Conservation (phyloP, 2,888 invertebrate species). For the Lomographa bimaculata region DNA sequence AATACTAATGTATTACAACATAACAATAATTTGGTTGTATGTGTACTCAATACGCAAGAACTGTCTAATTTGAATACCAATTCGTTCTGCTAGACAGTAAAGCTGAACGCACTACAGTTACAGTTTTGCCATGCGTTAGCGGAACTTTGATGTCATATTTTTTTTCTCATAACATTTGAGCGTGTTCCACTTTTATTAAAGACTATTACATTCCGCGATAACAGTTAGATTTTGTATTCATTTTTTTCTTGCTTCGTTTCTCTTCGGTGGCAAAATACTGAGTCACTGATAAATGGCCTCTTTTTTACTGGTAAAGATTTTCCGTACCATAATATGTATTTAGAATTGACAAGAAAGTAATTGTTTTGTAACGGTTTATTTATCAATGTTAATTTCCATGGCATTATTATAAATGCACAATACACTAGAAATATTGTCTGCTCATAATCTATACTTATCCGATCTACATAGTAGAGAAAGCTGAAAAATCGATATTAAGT, state of each 20-base stretch:
- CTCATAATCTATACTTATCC: too few species aligned
- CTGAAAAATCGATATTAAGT: slow-evolving; percentile 37
- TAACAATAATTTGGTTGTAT: neutral
- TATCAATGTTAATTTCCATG: slow-evolving; percentile 3
- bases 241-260: slow-evolving; percentile 12
- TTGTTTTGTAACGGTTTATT: slow-evolving; percentile 6
- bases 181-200: slow-evolving; percentile 20
- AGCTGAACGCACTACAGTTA: slow-evolving; percentile 3
- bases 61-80: slow-evolving; percentile 5
- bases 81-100: neutral
- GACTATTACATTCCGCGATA: slow-evolving; percentile 14
- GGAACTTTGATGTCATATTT: slow-evolving; percentile 12
- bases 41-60: neutral
- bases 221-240: slow-evolving; percentile 6
- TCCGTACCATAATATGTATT: slow-evolving; percentile 9
- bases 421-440: slow-evolving; percentile 5
- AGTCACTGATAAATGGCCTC: slow-evolving; percentile 30
- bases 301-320: slow-evolving; percentile 21
- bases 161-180: slow-evolving; percentile 15
- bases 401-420: slow-evolving; percentile 6
- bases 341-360: slow-evolving; percentile 3
- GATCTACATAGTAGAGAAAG: slow-evolving; percentile 26
- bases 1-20: too few species aligned
- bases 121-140: slow-evolving; percentile 1
- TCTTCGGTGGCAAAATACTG: slow-evolving; percentile 19